These are phyloP conservation scores for Strix aluco DNA, from an alignment of 2,113 vertebrate genomes.

Conservation along the genomic window DNA sequence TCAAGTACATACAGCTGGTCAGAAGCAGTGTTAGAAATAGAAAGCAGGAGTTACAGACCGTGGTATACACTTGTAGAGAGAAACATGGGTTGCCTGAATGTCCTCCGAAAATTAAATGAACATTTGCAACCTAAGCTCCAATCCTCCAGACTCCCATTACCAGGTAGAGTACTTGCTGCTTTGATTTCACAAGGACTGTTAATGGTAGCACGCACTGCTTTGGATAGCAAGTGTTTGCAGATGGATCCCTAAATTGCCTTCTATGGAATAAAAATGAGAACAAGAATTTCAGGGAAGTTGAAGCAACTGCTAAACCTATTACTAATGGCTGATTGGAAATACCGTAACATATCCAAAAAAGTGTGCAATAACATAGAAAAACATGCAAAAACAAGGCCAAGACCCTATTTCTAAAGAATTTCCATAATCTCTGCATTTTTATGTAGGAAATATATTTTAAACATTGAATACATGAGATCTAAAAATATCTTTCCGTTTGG, in stretches of 20 bases:
- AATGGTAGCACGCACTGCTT: neutral
- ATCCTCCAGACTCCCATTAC: neutral
- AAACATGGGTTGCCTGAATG: neutral
- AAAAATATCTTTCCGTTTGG: neutral
- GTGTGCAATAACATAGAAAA: neutral
- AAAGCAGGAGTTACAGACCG: neutral
- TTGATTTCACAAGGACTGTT: neutral
- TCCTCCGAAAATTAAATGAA: neutral
- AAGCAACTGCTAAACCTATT: conserved; percentile 39
- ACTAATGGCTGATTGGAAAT: conserved; percentile 19
- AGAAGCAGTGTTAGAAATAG: neutral
- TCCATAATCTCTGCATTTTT: neutral
- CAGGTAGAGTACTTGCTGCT: neutral
- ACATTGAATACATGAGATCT: neutral
- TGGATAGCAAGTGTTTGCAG: neutral
- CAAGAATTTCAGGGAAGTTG: neutral
- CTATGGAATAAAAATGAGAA: conserved; percentile 6
- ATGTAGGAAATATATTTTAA: neutral
- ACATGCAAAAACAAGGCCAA: conserved; percentile 6
- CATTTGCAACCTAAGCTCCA: neutral
- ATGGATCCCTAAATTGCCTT: neutral
- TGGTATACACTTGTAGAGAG: neutral
- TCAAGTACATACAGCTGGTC: neutral
- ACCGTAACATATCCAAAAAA: conserved; percentile 10
- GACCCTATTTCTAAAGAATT: conserved; percentile 6